phyloP scores from a whole-genome alignment of 2,797 vertebrate species.

The Fundulus diaphanus region DNA sequence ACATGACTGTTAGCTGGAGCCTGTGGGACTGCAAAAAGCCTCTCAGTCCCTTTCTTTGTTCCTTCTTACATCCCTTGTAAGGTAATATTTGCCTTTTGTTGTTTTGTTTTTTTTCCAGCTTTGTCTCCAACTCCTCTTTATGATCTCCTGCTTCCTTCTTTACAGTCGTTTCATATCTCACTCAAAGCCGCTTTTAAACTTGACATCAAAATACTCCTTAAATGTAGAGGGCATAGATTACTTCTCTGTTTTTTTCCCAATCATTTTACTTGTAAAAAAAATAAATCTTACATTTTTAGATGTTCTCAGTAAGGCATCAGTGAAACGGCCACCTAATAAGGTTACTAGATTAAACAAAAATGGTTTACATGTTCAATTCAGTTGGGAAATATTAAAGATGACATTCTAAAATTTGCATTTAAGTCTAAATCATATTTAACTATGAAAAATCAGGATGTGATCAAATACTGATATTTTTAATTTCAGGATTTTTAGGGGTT shows the following conservation, averaged over 20 bases:
- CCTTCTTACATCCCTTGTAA: constrained; percentile 9
- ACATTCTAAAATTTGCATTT: too few species aligned
- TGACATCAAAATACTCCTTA: constrained; percentile 47
- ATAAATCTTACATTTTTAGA: background rate
- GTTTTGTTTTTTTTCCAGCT: constrained; percentile 10
- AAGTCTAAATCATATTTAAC: background rate
- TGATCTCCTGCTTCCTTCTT: constrained; percentile 13
- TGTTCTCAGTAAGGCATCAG: background rate
- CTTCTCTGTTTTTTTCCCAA: background rate
- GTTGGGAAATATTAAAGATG: background rate
- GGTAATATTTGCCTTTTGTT: constrained; percentile 1
- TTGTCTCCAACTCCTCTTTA: constrained; percentile 18
- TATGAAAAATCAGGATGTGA: too few species aligned
- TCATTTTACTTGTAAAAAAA: background rate
- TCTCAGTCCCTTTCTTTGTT: constrained; percentile 26
- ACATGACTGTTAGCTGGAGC: constrained; percentile 29
- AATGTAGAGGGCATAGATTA: background rate
- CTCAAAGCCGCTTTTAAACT: constrained; percentile 23
- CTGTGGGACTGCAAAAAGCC: constrained; percentile 27
- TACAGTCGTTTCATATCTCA: constrained; percentile 4
- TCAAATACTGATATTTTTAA: background rate
- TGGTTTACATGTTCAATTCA: background rate
- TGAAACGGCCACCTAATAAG: background rate
- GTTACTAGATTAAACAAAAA: background rate
- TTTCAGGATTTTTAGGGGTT: background rate